Evolutionary conservation across 2,888 invertebrate species (phyloP), one percentile per base, ranked within the genome.

Genomic region (Mycalesis mineus): DNA sequence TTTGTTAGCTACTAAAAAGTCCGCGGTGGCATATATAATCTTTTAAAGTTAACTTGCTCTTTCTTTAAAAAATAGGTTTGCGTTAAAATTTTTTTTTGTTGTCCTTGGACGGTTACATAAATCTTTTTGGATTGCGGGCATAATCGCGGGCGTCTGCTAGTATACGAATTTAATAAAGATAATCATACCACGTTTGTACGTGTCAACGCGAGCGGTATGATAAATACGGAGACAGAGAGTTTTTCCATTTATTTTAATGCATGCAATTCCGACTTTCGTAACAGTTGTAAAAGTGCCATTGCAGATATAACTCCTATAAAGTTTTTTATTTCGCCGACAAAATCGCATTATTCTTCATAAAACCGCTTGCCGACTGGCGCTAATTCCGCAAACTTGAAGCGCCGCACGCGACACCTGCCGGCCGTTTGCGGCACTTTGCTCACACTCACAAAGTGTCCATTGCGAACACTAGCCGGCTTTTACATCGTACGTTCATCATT

Each of bases 341-440:
- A 70, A 71, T 68, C 67, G 67, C 67, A 68, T 73, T 71, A 73
- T 68, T 68, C 72, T 68, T 70, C 68, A 68, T 70, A 67, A 71
- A 71, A 70, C 64, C 56, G 65, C 66, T 63, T 61, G 50, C 58
- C 53, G 55, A 52, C 53, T 37, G 63, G 65, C 63, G 68, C 72
- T 78, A 78, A 80, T 79, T 77, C 74, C 58, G 60, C 52, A 72
- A 77, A 77, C 66, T 77, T 75, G 61, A 63, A 62, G 63, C 59
- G 52, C 63, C 60, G 65, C 56, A 65, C 72, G 71, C 73, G 77
- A 77, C 81, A 81, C 81, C 81, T 81, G 80, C 70, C 71, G 69
- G 72, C 73, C 72, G 70, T 76, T 73, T 68, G 65, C 68, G 66
- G 67, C 40, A 51, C 31, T 51, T 31, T 15, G 9, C 39, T 37